phyloP scores from a whole-genome alignment of 2,888 invertebrate species.

The Thyatira batis region DNA sequence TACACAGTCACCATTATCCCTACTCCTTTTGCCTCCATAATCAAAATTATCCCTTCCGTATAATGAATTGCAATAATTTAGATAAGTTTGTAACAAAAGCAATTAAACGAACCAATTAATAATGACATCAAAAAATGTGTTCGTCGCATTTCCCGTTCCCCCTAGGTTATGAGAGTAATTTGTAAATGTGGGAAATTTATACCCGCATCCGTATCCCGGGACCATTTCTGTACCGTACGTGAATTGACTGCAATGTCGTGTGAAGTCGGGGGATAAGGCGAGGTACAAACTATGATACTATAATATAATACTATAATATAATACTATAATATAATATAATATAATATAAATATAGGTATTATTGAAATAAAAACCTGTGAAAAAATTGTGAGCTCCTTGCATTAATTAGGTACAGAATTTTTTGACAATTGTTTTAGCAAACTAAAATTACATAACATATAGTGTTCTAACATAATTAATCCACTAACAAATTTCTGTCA shows the following conservation, averaged over 20 bases:
- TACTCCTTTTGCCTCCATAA: too few species aligned
- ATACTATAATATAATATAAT: too few species aligned
- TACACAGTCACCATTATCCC: too few species aligned
- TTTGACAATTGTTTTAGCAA: too few species aligned
- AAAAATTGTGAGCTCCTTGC: too few species aligned
- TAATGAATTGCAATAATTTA: background rate
- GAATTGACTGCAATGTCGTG: constrained; percentile 8
- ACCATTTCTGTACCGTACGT: constrained; percentile 5
- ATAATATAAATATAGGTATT: too few species aligned
- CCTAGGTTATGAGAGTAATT: constrained; percentile 9
- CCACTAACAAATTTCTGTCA: background rate
- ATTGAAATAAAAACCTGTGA: too few species aligned
- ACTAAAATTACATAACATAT: too few species aligned
- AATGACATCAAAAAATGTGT: constrained; percentile 2
- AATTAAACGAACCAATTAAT: background rate
- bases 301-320: too few species aligned
- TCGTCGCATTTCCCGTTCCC: constrained; percentile 3
- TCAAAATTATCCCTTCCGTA: background rate
- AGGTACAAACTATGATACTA: background rate
- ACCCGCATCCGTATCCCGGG: constrained; percentile 5
- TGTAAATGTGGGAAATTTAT: constrained; percentile 12
- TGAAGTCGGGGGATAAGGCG: background rate
- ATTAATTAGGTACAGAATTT: too few species aligned
- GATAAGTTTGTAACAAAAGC: background rate
- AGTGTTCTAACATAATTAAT: too few species aligned